A percentile compares a stretch with the other conserved stretches of the same genome.
These are phyloP conservation scores for Cheilosia soror DNA, from an alignment of 2,888 invertebrate genomes.

Conservation along the genomic window DNA sequence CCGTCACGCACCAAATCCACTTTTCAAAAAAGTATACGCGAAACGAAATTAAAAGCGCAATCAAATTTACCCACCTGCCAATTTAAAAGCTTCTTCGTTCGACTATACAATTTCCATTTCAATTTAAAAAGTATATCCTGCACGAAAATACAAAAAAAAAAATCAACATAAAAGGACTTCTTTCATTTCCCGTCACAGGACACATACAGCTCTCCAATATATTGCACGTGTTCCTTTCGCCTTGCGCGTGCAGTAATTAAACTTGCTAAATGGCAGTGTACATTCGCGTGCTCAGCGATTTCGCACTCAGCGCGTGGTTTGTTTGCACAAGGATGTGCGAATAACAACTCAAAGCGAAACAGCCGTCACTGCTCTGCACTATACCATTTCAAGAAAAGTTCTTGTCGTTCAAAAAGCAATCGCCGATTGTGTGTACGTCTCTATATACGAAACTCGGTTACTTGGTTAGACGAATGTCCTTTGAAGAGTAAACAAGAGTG, in stretches of 20 bases:
- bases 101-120: conserved; percentile 26
- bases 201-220: not conserved
- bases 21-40: not conserved
- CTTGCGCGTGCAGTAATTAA: conserved; percentile 44
- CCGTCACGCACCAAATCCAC: not conserved
- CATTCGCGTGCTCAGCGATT: conserved; percentile 37
- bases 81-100: not conserved
- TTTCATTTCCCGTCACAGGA: conserved; percentile 1
- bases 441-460: not conserved
- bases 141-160: not conserved
- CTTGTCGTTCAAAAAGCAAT: conserved; percentile 45
- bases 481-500: conserved; percentile 37
- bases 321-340: conserved; percentile 23
- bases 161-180: conserved; percentile 9
- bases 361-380: not conserved
- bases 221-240: conserved; percentile 20
- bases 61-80: conserved; percentile 11
- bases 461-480: conserved; percentile 19
- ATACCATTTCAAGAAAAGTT: not conserved
- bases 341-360: conserved; percentile 1
- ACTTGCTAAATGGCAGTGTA: conserved; percentile 50
- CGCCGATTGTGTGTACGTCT: conserved; percentile 22
- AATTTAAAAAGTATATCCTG: conserved; percentile 24
- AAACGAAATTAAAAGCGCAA: conserved; percentile 36
- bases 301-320: conserved; percentile 15